Conservation (phyloP, 2,888 invertebrate species). For the Myathropa florea region DNA sequence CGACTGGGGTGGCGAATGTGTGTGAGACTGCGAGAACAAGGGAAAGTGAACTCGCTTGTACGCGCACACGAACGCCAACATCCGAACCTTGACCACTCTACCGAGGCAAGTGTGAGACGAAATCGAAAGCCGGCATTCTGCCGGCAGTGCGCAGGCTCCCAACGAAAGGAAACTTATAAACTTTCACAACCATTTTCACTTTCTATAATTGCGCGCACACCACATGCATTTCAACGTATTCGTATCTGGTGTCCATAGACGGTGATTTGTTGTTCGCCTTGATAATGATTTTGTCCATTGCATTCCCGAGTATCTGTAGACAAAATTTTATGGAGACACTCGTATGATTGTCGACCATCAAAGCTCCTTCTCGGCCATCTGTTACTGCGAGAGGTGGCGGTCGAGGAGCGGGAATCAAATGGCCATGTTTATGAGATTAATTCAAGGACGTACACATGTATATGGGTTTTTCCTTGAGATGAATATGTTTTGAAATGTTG, state of each 20-base stretch:
- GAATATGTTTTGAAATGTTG: neutral
- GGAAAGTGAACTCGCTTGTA: conserved; percentile 66
- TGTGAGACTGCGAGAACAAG: conserved; percentile 72
- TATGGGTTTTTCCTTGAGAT: neutral
- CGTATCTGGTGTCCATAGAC: neutral
- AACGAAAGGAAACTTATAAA: conserved; percentile 71
- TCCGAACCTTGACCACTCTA: conserved; percentile 79
- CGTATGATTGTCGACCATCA: neutral
- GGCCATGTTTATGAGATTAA: neutral
- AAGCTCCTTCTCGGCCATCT: neutral
- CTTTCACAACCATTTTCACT: conserved; percentile 61
- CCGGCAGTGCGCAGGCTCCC: conserved; percentile 72
- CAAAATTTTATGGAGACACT: neutral
- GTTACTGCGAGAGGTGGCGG: neutral
- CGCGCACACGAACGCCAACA: neutral
- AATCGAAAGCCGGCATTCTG: conserved; percentile 60
- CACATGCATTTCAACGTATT: conserved; percentile 53
- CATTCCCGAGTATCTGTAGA: neutral
- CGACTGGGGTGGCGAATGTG: conserved; percentile 72
- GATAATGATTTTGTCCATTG: neutral
- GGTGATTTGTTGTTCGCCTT: conserved; percentile 39
- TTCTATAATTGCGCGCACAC: conserved; percentile 50
- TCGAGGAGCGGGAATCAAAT: neutral
- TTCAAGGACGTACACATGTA: neutral
- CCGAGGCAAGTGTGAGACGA: conserved; percentile 29